These are phyloP conservation scores for Melinaea marsaeus DNA, from an alignment of 2,888 invertebrate genomes.

Conservation along the genomic window DNA sequence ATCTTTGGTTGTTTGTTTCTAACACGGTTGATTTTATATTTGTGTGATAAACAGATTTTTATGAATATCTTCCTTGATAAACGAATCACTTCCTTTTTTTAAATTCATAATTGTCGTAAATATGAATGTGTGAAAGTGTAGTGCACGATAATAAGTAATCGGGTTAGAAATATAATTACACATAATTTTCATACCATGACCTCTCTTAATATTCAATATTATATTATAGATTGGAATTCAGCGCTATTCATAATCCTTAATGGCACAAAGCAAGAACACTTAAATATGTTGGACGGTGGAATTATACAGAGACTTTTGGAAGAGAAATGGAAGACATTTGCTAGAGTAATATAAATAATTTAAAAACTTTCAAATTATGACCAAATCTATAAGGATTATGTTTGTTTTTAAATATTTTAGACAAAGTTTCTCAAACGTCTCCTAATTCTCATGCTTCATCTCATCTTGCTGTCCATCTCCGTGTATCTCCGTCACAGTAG, in stretches of 20 bases:
- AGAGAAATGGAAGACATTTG: conserved; percentile 99
- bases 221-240: conserved; percentile 94
- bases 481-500: conserved; percentile 90
- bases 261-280: conserved; percentile 97
- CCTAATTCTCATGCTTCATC: conserved; percentile 90
- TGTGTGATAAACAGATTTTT: no score
- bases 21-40: no score
- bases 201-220: neutral
- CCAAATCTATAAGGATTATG: neutral
- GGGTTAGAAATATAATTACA: no score
- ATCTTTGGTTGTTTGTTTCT: no score
- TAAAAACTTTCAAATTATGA: neutral
- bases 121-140: no score
- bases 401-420: conserved; percentile 63
- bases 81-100: neutral
- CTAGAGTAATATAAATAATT: conserved; percentile 79
- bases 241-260: conserved; percentile 98
- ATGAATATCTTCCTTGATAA: no score
- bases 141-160: no score
- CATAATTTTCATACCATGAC: no score
- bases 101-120: no score
- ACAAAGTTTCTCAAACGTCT: conserved; percentile 95
- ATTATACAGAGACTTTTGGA: conserved; percentile 97
- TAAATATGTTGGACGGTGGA: conserved; percentile 99
- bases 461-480: conserved; percentile 91